Evolutionary conservation across 2,888 invertebrate species (phyloP).

Genomic region (Hemicrepidius hirtus): DNA sequence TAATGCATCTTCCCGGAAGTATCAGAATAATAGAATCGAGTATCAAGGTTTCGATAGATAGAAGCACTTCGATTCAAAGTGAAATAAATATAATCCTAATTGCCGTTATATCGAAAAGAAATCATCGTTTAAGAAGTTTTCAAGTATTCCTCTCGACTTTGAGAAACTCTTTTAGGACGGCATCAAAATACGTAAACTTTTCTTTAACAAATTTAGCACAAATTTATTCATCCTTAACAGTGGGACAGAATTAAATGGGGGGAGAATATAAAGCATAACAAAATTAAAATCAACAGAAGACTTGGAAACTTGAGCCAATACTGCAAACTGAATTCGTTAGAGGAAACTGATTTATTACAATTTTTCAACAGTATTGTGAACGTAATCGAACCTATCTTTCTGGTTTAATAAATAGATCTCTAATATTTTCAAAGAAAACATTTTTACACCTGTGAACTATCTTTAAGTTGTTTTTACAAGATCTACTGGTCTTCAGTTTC

Average conservation of each 20-base stretch:
- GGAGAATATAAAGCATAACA: constrained; percentile 40
- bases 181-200: constrained; percentile 37
- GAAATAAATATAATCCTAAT: constrained; percentile 23
- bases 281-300: constrained; percentile 42
- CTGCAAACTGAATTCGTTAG: constrained; percentile 23
- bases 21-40: not conserved
- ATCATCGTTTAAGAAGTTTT: constrained; percentile 25
- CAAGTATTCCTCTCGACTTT: constrained; percentile 12
- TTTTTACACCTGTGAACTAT: too few relatives aligned
- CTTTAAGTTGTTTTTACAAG: too few relatives aligned
- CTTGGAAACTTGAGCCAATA: constrained; percentile 33
- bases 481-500: not conserved
- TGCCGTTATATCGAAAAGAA: constrained; percentile 25
- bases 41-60: not conserved
- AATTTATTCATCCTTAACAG: constrained; percentile 46
- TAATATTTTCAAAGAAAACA: constrained; percentile 3
- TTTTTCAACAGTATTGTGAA: constrained; percentile 18
- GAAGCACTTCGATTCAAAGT: constrained; percentile 1
- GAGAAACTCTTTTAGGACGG: constrained; percentile 31
- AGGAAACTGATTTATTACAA: constrained; percentile 31
- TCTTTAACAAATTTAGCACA: constrained; percentile 43
- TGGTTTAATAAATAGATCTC: not conserved
- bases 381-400: not conserved
- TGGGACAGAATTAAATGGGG: constrained; percentile 39
- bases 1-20: not conserved